A percentile compares a stretch with the other conserved stretches of the same genome.
Conservation (phyloP, 1,140 invertebrate species). For the Penaeus japonicus region DNA sequence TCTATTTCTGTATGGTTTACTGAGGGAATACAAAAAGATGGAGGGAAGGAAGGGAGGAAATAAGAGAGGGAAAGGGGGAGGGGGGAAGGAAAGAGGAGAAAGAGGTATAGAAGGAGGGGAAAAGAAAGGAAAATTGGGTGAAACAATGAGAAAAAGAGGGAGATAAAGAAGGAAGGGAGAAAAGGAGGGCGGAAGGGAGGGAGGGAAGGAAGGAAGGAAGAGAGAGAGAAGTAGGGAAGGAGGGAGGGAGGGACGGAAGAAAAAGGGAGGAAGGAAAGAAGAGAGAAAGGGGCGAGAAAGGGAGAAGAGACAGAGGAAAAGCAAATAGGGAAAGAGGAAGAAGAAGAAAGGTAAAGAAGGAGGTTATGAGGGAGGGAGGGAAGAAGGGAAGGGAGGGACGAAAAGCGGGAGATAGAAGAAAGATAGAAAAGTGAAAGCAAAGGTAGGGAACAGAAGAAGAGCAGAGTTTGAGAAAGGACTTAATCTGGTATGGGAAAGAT, state of each 20-base stretch:
- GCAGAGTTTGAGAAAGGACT: background rate
- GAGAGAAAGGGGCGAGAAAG: background rate
- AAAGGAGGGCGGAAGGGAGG: background rate
- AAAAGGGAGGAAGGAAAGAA: too few relatives aligned
- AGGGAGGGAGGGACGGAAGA: background rate
- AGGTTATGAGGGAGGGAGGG: background rate
- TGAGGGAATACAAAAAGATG: background rate
- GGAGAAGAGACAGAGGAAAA: background rate
- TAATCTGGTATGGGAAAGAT: background rate
- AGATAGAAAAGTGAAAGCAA: background rate
- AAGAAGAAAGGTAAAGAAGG: background rate
- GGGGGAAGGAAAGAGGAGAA: background rate
- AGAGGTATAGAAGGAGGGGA: background rate
- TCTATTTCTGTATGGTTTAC: too few relatives aligned
- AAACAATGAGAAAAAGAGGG: background rate
- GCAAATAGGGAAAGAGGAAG: background rate
- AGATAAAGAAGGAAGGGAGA: background rate
- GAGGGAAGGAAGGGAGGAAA: background rate
- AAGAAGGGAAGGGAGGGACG: too few relatives aligned
- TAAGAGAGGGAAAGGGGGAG: background rate
- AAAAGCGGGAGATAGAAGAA: background rate
- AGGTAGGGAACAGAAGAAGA: too few relatives aligned
- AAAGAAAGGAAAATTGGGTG: background rate
- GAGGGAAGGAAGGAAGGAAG: background rate
- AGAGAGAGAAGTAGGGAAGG: background rate